These are phyloP conservation scores for Melanaphis sacchari DNA, from an alignment of 1,140 invertebrate genomes.

Conservation along the genomic window DNA sequence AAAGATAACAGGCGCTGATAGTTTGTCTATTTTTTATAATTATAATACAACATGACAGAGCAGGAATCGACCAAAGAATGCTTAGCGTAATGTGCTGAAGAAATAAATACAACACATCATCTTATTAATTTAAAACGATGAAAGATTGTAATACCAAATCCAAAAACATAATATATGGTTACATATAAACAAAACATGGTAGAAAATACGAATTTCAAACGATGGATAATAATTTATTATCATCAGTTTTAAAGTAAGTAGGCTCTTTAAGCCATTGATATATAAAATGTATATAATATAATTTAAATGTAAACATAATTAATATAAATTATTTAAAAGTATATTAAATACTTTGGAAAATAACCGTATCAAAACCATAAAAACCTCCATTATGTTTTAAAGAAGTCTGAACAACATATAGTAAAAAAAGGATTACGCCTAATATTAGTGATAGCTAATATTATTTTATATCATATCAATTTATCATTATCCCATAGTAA, in stretches of 20 bases:
- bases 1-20: background rate
- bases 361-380: background rate
- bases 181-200: background rate
- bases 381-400: background rate
- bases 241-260: no score
- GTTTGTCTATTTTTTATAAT: background rate
- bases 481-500: background rate
- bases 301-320: background rate
- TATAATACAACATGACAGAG: background rate
- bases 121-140: background rate
- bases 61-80: background rate
- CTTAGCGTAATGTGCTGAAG: background rate
- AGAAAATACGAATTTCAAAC: background rate
- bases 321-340: background rate
- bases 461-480: background rate
- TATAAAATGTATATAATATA: no score
- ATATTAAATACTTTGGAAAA: background rate
- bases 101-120: background rate
- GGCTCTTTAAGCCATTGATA: no score
- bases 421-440: background rate
- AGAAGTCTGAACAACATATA: background rate
- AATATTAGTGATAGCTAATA: background rate
- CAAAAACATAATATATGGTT: background rate
- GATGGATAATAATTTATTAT: background rate
- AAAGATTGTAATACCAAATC: background rate